Conservation (phyloP, 2,888 invertebrate genomes). For the Beris morrisii region DNA sequence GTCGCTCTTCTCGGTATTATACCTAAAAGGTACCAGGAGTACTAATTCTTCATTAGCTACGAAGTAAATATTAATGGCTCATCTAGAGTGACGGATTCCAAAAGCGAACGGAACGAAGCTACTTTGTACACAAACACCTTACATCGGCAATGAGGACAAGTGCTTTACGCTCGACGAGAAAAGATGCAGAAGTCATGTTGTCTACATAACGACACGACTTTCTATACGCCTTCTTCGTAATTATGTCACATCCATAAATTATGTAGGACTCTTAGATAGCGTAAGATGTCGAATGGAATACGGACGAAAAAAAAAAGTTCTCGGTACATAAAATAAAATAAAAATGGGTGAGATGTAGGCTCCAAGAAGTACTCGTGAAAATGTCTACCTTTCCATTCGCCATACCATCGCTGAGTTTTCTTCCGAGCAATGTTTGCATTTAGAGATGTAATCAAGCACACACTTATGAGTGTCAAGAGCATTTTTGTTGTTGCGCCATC, state of each 20-base stretch:
- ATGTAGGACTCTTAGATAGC: conserved; percentile 22
- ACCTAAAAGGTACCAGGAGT: too few species aligned
- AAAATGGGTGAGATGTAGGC: conserved; percentile 3
- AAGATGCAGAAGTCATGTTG: conserved; percentile 20
- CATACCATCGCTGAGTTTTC: too few species aligned
- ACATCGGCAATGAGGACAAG: neutral
- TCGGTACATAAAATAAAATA: conserved; percentile 7
- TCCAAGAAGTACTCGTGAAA: neutral
- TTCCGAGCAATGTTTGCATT: conserved; percentile 13
- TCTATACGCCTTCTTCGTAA: conserved; percentile 15
- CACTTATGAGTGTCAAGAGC: conserved; percentile 7
- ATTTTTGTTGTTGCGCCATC: conserved; percentile 10
- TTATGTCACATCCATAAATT: conserved; percentile 31
- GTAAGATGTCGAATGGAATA: conserved; percentile 12
- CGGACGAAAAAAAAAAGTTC: neutral
- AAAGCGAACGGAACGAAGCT: too few species aligned
- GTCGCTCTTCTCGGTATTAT: too few species aligned
- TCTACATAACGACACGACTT: conserved; percentile 15
- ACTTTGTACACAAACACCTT: too few species aligned
- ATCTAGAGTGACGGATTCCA: too few species aligned
- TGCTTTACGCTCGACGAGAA: neutral
- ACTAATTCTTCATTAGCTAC: too few species aligned
- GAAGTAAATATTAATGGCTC: too few species aligned
- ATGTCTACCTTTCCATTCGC: too few species aligned
- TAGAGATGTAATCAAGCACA: conserved; percentile 24